Percentiles rank a stretch among this genome's conserved stretches.
These are phyloP conservation scores for Macrosiphum euphorbiae DNA, from an alignment of 2,888 invertebrate species.

Conservation along the genomic window DNA sequence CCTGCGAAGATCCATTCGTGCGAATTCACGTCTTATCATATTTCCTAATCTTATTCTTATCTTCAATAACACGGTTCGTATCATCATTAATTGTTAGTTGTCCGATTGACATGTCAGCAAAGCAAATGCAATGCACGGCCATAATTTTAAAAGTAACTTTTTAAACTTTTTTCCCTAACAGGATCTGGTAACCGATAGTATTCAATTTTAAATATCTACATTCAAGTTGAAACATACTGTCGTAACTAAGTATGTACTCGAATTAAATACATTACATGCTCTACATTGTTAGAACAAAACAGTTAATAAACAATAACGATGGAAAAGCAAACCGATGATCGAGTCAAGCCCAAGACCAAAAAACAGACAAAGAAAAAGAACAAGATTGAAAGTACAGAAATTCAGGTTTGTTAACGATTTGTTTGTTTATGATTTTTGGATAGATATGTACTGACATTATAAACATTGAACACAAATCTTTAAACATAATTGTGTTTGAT, in stretches of 20 bases:
- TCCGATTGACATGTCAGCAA: constrained; percentile 61
- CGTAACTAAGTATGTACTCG: not conserved
- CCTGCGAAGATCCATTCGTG: too few species aligned
- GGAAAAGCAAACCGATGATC: constrained; percentile 19
- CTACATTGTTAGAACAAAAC: not conserved
- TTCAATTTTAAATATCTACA: not conserved
- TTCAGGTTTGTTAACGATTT: constrained; percentile 28
- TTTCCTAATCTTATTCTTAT: not conserved
- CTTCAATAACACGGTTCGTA: constrained; percentile 7
- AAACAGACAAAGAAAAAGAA: constrained; percentile 49
- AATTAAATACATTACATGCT: not conserved
- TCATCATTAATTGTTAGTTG: not conserved
- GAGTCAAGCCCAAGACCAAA: constrained; percentile 32
- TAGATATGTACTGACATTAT: not conserved
- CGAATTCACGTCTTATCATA: not conserved
- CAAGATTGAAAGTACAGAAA: constrained; percentile 5
- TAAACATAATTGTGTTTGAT: not conserved
- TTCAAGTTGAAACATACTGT: not conserved
- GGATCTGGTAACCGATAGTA: not conserved
- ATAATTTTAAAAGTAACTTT: not conserved
- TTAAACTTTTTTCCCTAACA: not conserved
- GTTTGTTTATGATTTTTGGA: not conserved
- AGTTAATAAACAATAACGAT: not conserved
- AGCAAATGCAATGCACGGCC: not conserved
- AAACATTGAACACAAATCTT: not conserved